Evolutionary conservation across 2,888 invertebrate genomes (phyloP).

Genomic region (Cartodere bifasciata): DNA sequence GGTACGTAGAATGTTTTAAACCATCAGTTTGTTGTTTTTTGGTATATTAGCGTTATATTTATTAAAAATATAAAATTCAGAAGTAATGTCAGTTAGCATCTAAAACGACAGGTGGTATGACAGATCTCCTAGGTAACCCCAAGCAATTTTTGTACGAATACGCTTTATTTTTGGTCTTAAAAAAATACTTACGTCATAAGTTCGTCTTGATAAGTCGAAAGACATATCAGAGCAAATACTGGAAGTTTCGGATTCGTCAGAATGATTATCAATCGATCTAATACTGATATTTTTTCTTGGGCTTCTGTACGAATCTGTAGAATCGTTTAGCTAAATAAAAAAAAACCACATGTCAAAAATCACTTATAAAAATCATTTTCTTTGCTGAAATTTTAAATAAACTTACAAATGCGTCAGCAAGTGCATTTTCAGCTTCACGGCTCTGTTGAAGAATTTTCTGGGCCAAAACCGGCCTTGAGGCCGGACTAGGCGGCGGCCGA

Average conservation of each 20-base stretch:
- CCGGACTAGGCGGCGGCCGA: slow-evolving; percentile 42
- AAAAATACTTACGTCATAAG: slow-evolving; percentile 60
- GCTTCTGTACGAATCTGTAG: slow-evolving; percentile 26
- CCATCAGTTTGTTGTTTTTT: no score
- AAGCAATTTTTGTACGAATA: no score
- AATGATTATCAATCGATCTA: slow-evolving; percentile 52
- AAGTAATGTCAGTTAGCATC: no score
- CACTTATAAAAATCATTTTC: no score
- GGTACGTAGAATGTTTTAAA: no score
- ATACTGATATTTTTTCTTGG: slow-evolving; percentile 26
- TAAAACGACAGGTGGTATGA: no score
- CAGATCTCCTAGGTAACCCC: no score
- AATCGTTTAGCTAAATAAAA: slow-evolving; percentile 25
- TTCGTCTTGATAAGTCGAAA: slow-evolving; percentile 67
- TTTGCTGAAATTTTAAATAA: no score
- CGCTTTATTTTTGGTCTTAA: no score
- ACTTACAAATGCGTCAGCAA: slow-evolving; percentile 57
- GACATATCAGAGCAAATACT: slow-evolving; percentile 90
- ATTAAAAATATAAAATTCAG: no score
- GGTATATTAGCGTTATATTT: no score
- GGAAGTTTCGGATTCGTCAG: slow-evolving; percentile 86
- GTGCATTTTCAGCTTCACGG: slow-evolving; percentile 73
- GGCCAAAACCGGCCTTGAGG: slow-evolving; percentile 50
- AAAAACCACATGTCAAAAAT: slow-evolving; percentile 2
- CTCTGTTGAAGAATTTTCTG: slow-evolving; percentile 76